Percentiles rank a stretch among this genome's conserved stretches.
These are phyloP conservation scores for Ellobius talpinus DNA, from an alignment of 2,113 vertebrate species.

Conservation along the genomic window DNA sequence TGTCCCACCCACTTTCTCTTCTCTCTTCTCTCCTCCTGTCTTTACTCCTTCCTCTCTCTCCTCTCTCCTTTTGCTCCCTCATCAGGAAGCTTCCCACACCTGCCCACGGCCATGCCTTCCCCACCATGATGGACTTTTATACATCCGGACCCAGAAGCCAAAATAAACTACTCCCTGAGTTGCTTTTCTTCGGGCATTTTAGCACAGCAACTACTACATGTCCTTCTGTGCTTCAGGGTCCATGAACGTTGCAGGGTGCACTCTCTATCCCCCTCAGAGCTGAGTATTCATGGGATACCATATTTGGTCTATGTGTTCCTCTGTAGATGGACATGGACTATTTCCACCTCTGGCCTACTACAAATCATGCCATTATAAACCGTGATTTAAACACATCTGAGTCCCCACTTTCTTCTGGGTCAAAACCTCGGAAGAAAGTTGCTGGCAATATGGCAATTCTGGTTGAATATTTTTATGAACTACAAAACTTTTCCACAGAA, in stretches of 20 bases:
- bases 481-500: slow-evolving; percentile 25
- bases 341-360: neutral
- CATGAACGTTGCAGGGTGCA: neutral
- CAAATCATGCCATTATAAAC: neutral
- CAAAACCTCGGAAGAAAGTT: neutral
- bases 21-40: neutral
- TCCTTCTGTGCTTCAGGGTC: neutral
- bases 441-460: neutral
- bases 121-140: neutral
- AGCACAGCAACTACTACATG: neutral
- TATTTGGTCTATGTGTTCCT: slow-evolving; percentile 15
- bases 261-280: neutral
- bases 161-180: neutral
- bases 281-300: neutral
- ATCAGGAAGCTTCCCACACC: neutral
- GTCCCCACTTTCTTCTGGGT: neutral
- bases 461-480: slow-evolving; percentile 26
- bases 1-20: neutral
- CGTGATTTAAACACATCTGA: neutral
- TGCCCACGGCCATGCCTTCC: neutral
- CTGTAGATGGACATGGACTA: neutral
- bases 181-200: neutral
- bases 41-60: neutral
- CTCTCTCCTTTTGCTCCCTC: neutral
- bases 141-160: neutral